Conservation (phyloP, 2,797 vertebrate genomes). For the Sandelia bainsii region DNA sequence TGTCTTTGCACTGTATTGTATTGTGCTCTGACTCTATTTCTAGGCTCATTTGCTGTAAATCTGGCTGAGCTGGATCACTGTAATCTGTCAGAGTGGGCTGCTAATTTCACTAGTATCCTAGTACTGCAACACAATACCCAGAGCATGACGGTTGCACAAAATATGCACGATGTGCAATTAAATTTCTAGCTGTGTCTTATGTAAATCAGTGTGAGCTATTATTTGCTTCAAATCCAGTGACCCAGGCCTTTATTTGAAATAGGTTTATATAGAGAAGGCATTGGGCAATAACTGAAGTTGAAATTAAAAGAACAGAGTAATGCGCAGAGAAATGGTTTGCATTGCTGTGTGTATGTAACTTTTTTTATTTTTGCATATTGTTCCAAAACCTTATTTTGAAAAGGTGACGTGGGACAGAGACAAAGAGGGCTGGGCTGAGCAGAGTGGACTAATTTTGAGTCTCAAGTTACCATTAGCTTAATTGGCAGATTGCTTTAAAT, state of each 20-base stretch:
- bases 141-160: neutral
- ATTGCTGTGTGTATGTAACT: too few species aligned
- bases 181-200: too few species aligned
- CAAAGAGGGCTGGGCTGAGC: too few species aligned
- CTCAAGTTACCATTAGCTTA: too few species aligned
- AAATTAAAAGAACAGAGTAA: constrained; percentile 71
- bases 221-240: neutral
- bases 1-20: constrained; percentile 12
- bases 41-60: constrained; percentile 22
- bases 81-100: constrained; percentile 50
- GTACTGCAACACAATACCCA: constrained; percentile 6
- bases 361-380: too few species aligned
- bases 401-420: too few species aligned
- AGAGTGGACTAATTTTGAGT: too few species aligned
- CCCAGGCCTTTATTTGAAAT: neutral
- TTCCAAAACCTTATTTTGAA: too few species aligned
- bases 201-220: constrained; percentile 9
- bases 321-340: too few species aligned
- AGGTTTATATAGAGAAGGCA: neutral
- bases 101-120: constrained; percentile 38
- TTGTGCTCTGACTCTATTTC: constrained; percentile 43
- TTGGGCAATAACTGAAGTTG: constrained; percentile 67
- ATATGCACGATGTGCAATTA: neutral
- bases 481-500: too few species aligned
- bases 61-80: constrained; percentile 16